A percentile compares a stretch with the other conserved stretches of the same genome.
Conservation (phyloP, 2,888 invertebrate genomes). For the Conus canariensis region DNA sequence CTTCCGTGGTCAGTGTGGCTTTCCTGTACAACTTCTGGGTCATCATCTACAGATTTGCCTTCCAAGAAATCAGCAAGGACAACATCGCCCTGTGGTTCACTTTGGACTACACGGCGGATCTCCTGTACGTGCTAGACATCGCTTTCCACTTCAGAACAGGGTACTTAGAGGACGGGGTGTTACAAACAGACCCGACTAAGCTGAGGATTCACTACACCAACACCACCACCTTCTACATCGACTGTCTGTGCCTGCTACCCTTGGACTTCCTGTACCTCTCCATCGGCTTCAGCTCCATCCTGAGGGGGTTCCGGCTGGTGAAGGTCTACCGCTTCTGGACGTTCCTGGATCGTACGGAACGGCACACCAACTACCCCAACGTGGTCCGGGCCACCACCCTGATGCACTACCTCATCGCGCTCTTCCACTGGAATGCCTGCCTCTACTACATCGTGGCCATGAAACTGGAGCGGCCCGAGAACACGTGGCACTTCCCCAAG, state of each 20-base stretch:
- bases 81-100: conserved; percentile 97
- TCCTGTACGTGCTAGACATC: conserved; percentile 97
- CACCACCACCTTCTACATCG: conserved; percentile 97
- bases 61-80: conserved; percentile 93
- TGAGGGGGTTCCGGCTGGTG: conserved; percentile 96
- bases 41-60: conserved; percentile 98
- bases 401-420: conserved; percentile 94
- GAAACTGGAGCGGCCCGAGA: conserved; percentile 81
- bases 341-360: conserved; percentile 98
- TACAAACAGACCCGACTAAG: conserved; percentile 96
- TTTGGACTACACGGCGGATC: conserved; percentile 97
- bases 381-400: conserved; percentile 82
- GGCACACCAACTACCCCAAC: conserved; percentile 99
- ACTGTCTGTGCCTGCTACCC: conserved; percentile 97
- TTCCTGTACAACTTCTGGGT: conserved; percentile 79
- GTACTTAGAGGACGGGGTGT: conserved; percentile 97
- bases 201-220: conserved; percentile 98
- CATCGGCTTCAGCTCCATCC: conserved; percentile 95
- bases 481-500: conserved; percentile 68
- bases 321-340: conserved; percentile 99
- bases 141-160: conserved; percentile 98
- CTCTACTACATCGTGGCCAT: conserved; percentile 89
- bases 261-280: conserved; percentile 98
- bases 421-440: conserved; percentile 99
- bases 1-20: conserved; percentile 77